Evolutionary conservation across 2,113 vertebrate genomes (phyloP).

Genomic region (Geothlypis trichas): DNA sequence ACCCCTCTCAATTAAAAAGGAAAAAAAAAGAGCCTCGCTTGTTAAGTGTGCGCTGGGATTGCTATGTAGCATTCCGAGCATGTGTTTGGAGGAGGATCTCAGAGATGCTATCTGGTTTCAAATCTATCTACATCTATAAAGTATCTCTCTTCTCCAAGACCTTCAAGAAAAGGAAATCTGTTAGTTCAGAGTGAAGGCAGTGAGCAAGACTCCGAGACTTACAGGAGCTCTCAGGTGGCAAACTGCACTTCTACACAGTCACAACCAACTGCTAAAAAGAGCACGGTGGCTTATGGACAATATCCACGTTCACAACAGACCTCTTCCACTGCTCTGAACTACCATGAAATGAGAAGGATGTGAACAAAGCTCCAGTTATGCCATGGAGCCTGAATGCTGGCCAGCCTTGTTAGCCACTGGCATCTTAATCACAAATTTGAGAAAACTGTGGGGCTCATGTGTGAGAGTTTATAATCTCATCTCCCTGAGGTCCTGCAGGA

Average conservation of each 20-base stretch:
- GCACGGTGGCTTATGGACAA: fast-evolving
- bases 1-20: neutral
- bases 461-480: neutral
- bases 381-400: neutral
- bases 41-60: neutral
- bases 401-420: neutral
- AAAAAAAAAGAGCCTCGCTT: neutral
- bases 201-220: neutral
- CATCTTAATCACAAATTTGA: neutral
- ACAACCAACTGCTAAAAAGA: neutral
- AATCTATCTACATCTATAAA: neutral
- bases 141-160: neutral
- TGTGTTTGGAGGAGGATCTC: neutral
- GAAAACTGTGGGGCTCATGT: neutral
- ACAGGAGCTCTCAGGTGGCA: neutral
- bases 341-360: neutral
- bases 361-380: neutral
- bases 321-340: neutral
- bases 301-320: neutral
- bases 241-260: neutral
- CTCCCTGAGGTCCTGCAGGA: neutral
- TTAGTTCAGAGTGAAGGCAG: neutral
- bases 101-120: neutral
- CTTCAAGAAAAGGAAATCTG: neutral
- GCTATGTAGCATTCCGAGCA: neutral